Evolutionary conservation across 1,140 invertebrate genomes (phyloP), one percentile per base, ranked within the genome.

Genomic region (Monomorium pharaonis): DNA sequence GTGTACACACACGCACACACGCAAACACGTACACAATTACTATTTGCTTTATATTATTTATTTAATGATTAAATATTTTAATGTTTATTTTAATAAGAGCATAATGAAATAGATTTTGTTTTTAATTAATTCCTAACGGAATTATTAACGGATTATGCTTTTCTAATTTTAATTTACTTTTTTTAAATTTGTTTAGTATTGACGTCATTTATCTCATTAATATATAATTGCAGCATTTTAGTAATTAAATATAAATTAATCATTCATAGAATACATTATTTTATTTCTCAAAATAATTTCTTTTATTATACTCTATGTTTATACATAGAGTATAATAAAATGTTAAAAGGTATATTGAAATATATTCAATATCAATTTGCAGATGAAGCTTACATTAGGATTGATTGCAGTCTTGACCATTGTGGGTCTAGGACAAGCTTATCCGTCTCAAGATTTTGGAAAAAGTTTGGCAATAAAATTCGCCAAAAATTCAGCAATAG

Each of bases 361-460:
- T 30, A 42, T 27, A 21, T 12, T 49, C 9, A 16, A 74, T 44
- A 67, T 67, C 33, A 56, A 27, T 69, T 85, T 27, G n/a, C 84
- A 91, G 89, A 91, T 91, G 89, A 88, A 86, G 18, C n/a, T 91
- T 27, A 3, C 3, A 12, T 18, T 62, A 30, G 51, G 78, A 2
- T 0, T 88, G 5, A 54, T 51, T 37, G 49, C 70, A 2, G 18
- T 80, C 2, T 56, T 78, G 76, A 77, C 85, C 14, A 51, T 83
- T 10, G 47, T 75, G 1, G 54, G 86, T 16, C 27, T 74, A 18
- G 51, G 78, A 27, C 78, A 58, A 62, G 49, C 72, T 24, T 72
- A 85, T 0, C 21, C 51, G 7, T 42, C 88, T 1, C 89, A 86
- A 0, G 18, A 72, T 0, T 86, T 88, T 0, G 89, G 84, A 0